These are phyloP conservation scores for Penaeus vannamei DNA, from an alignment of 1,140 invertebrate genomes.

Conservation along the genomic window DNA sequence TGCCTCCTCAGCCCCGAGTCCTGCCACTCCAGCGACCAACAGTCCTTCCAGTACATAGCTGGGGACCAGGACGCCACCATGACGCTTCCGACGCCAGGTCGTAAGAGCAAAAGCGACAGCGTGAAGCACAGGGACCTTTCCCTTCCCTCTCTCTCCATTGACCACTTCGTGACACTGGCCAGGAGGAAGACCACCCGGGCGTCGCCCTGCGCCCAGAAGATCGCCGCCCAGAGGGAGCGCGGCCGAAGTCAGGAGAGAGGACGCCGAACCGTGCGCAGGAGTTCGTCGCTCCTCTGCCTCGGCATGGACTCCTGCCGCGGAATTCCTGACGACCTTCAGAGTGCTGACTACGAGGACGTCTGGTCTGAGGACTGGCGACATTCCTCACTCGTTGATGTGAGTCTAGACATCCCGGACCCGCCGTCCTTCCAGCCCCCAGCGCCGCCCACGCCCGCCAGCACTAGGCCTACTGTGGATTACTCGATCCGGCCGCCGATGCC, in stretches of 20 bases:
- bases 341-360: constrained; percentile 61
- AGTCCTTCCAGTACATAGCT: constrained; percentile 4
- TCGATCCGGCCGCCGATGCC: constrained; percentile 62
- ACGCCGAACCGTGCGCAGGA: constrained; percentile 46
- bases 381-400: constrained; percentile 33
- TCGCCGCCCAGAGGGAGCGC: constrained; percentile 58
- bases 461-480: constrained; percentile 2
- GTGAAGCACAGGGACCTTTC: constrained; percentile 33
- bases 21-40: constrained; percentile 9
- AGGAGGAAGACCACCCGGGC: constrained; percentile 43
- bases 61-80: constrained; percentile 5
- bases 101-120: neutral
- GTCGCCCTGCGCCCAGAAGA: constrained; percentile 63
- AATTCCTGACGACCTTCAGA: constrained; percentile 49
- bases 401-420: constrained; percentile 33
- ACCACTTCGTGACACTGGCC: constrained; percentile 54
- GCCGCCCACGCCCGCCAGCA: constrained; percentile 17
- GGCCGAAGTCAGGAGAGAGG: constrained; percentile 27
- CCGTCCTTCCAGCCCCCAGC: constrained; percentile 50
- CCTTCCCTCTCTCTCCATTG: constrained; percentile 42
- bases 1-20: constrained; percentile 6
- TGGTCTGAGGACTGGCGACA: constrained; percentile 49
- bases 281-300: constrained; percentile 62
- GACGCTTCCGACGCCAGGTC: constrained; percentile 31
- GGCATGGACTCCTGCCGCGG: constrained; percentile 61